Evolutionary conservation across 2,113 vertebrate species (phyloP), one percentile per base, ranked within the genome.

Genomic region (Myxocyprinus asiaticus): DNA sequence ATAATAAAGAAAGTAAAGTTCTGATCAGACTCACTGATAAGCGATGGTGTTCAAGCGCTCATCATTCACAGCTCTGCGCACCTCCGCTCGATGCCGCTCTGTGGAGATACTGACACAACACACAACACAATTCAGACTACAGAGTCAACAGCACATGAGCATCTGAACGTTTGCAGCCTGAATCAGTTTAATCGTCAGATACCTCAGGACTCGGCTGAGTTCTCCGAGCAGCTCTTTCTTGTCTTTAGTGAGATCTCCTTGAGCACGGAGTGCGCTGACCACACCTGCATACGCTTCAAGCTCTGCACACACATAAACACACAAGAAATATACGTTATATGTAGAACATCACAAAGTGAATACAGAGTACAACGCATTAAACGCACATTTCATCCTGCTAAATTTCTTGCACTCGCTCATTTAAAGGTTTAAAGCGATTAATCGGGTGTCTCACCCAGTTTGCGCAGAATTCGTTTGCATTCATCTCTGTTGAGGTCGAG

Each of bases 221-320:
- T 99, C 97, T 85, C 95, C 97, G 77, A 99, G 91, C 76, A 99
- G 93, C 80, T 99, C 98, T 89, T 98, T 98, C 92, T 99, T 99
- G 88, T 99, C 98, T 86, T 96, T 98, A 0, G 95, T 98, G 84
- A 99, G 95, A 89, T 99, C 98, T 76, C 98, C 98, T 87, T 99
- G 98, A 15, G 98, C 98, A 78, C 98, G 93, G 85, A 99, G 93
- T 78, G 98, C 98, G 84, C 96, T 99, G 90, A 99, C 97, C 76
- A 98, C 97, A n/a, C 97, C 96, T 22, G 98, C 98, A 43, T 99
- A 99, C 2, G 98, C 98, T 90, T 99, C 98, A 92, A 99, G 90
- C 92, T 99, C 98, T 99, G 90, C 7, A 2, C 0, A 33, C 15
- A 62, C 44, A 66, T 5, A 3, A 33, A 33, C 22, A 33, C 22